phyloP scores from a whole-genome alignment of 2,797 vertebrate genomes.

The Brachyalestes nurse region DNA sequence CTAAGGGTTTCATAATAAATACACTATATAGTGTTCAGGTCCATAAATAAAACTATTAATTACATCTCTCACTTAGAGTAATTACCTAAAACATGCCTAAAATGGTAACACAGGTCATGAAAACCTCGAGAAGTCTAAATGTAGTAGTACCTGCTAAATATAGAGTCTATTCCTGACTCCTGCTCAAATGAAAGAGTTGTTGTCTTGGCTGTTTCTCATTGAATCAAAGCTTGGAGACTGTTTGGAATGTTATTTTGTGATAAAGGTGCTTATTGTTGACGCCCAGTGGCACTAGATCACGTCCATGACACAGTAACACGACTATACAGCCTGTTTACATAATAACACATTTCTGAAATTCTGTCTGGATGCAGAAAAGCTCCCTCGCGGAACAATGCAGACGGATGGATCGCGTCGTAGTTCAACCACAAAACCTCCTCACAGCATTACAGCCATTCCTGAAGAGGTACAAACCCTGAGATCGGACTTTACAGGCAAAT shows the following conservation, averaged over 20 bases:
- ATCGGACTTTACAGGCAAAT: background rate
- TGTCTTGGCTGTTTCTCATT: background rate
- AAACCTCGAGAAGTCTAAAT: background rate
- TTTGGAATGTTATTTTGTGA: slow-evolving; percentile 16
- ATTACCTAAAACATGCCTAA: background rate
- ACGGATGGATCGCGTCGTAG: background rate
- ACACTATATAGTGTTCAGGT: too few relatives aligned
- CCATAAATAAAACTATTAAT: too few relatives aligned
- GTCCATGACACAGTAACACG: slow-evolving; percentile 18
- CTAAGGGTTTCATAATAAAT: background rate
- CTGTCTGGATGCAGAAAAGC: background rate
- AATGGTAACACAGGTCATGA: background rate
- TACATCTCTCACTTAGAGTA: background rate
- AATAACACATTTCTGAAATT: slow-evolving; percentile 39
- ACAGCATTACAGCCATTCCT: background rate
- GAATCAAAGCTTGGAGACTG: background rate
- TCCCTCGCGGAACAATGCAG: background rate
- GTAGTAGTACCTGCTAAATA: background rate
- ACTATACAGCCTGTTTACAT: slow-evolving; percentile 25
- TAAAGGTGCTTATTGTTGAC: slow-evolving; percentile 40
- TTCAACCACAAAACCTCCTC: background rate
- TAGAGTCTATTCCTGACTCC: slow-evolving; percentile 2
- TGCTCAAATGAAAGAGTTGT: background rate
- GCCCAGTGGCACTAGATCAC: background rate
- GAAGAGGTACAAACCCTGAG: background rate